Conservation (phyloP, 2,888 invertebrate species). For the Punctoribates punctum region DNA sequence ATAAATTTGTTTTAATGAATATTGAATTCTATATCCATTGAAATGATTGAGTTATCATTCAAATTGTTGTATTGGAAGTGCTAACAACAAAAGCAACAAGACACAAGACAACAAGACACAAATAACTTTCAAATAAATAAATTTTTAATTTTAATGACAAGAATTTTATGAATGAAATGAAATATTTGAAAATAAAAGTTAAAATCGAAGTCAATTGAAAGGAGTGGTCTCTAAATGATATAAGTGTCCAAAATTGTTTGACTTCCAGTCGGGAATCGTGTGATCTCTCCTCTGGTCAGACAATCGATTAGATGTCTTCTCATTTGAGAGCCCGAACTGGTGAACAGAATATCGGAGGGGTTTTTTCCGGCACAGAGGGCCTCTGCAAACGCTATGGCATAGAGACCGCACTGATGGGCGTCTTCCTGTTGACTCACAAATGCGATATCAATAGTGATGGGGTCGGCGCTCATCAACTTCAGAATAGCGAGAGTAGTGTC, state of each 20-base stretch:
- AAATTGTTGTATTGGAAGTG: too few species aligned
- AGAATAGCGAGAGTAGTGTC: neutral
- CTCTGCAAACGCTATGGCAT: conserved; percentile 32
- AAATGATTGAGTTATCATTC: too few species aligned
- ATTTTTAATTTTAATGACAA: too few species aligned
- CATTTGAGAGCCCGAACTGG: neutral
- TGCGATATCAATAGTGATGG: neutral
- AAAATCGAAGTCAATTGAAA: too few species aligned
- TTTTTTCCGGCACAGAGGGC: conserved; percentile 8
- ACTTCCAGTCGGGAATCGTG: conserved; percentile 7
- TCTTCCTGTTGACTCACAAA: conserved; percentile 28
- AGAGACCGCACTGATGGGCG: conserved; percentile 27
- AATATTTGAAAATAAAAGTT: too few species aligned
- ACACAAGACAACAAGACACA: too few species aligned
- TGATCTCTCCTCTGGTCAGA: neutral
- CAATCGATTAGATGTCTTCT: conserved; percentile 14
- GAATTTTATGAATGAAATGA: too few species aligned
- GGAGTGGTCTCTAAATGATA: too few species aligned
- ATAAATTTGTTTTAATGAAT: too few species aligned
- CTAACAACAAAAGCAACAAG: too few species aligned
- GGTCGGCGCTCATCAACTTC: neutral
- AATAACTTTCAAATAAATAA: too few species aligned
- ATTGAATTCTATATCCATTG: too few species aligned
- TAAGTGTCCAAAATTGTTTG: neutral
- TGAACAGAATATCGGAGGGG: conserved; percentile 23